Base-by-base conservation (phyloP, 2,888 invertebrate genomes). In the Noctua fimbriata region DNA sequence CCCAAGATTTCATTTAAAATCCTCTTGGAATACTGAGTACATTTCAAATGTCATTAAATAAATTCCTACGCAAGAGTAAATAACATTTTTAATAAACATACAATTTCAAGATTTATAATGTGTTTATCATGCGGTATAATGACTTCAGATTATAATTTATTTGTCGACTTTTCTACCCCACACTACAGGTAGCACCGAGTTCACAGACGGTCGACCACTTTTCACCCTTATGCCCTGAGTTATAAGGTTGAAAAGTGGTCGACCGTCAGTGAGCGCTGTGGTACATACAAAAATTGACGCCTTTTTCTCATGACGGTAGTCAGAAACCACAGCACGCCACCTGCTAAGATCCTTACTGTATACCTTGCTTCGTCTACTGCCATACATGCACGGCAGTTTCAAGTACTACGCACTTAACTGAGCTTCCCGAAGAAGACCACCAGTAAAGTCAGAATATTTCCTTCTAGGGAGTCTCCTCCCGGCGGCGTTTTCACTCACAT, bases 1-100 rank as follows among this genome's bases (percentile, higher is more conserved):
- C 76, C 70, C 41, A 73, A 75, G 66, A 70, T 63, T 78, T 36
- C 55, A 78, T 84, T 82, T 84, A 78, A 77, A 78, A 81, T 55
- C n/a, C 58, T 66, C 21, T 66, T 32, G 69, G 12, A 75, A 60
- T 69, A 63, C 73, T 14, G n/a, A 76, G 66, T 36, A 80, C 18
- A 66, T 76, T 80, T 60, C 24, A 60, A 72, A 83, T 60, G 9
- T 21, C 32, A 49, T 69, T 69, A 49, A 79, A 63, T 71, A 55
- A 74, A 73, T 70, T 72, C n/a, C 16, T 49, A 58, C 18, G 41
- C 16, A 5, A 32, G 36, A 55, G 12, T 41, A 24, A 24, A 55
- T 55, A 52, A 24, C 1, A 6, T 63, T 55, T 69, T 67, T 58
- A 14, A 36, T 63, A 72, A 44, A 41, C 12, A 71, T 4, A 36